Conservation (phyloP, 2,888 invertebrate species). For the Willowsia nigromaculata region DNA sequence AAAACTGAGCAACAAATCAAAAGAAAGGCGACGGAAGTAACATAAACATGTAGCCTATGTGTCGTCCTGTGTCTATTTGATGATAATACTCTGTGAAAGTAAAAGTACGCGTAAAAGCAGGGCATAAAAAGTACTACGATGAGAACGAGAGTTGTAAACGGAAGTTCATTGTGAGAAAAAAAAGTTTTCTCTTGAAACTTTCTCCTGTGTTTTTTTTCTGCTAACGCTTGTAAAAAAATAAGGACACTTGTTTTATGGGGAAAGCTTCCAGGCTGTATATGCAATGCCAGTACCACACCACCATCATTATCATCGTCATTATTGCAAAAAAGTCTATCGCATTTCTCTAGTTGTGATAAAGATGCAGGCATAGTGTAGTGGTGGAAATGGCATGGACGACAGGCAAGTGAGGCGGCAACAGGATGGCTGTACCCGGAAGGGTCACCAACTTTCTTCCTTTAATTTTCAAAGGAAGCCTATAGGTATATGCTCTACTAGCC, state of each 20-base stretch:
- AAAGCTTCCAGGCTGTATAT: not conserved
- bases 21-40: not conserved
- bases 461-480: conserved; percentile 44
- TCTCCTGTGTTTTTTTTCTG: not conserved
- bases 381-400: not conserved
- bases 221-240: not conserved
- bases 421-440: conserved; percentile 53
- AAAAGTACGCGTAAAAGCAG: no score
- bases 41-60: not conserved
- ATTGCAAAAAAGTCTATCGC: not conserved
- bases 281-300: not conserved
- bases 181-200: not conserved
- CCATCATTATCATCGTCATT: not conserved
- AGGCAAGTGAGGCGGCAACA: not conserved
- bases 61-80: not conserved
- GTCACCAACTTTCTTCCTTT: conserved; percentile 66
- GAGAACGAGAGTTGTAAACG: not conserved
- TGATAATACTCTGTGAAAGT: not conserved
- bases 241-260: not conserved
- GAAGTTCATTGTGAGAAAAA: not conserved
- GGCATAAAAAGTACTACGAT: no score
- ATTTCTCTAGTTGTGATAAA: not conserved
- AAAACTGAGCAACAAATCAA: not conserved
- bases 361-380: not conserved
- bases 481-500: no score